Percentiles rank a stretch among this genome's conserved stretches.
These are phyloP conservation scores for Tiliacea citrago DNA, from an alignment of 2,888 invertebrate species.

Conservation along the genomic window DNA sequence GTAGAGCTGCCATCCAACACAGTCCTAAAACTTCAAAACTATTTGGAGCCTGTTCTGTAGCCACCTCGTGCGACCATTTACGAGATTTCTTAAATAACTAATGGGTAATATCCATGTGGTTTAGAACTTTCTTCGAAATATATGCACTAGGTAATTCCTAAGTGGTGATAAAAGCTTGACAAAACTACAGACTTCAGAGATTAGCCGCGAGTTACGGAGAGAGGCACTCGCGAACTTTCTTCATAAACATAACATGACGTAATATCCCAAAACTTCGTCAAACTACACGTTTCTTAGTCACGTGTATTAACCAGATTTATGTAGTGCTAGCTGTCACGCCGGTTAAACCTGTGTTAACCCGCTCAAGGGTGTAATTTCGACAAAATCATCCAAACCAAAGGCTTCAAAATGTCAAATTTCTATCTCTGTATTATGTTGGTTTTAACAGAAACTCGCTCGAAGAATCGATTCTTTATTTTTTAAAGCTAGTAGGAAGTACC, in stretches of 20 bases:
- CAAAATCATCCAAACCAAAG: neutral
- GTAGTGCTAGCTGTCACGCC: neutral
- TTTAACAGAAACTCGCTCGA: neutral
- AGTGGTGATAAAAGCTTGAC: constrained; percentile 24
- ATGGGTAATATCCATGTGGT: neutral
- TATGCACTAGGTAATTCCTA: neutral
- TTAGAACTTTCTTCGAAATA: constrained; percentile 11
- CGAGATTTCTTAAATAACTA: constrained; percentile 18
- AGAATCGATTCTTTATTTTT: neutral
- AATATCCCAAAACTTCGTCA: neutral
- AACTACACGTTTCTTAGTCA: neutral
- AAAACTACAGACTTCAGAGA: constrained; percentile 16
- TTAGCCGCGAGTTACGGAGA: constrained; percentile 3
- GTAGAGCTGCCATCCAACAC: neutral
- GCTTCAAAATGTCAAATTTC: neutral
- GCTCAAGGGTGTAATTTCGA: neutral
- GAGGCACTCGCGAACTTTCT: constrained; percentile 19
- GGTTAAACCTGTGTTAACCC: neutral
- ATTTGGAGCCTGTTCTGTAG: neutral
- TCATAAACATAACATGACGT: neutral
- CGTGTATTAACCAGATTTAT: neutral
- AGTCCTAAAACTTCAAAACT: constrained; percentile 1
- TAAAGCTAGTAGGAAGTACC: neutral
- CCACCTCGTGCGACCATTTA: neutral
- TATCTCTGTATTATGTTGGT: neutral